Evolutionary conservation across 2,797 vertebrate genomes (phyloP).

Genomic region (Paguma larvata): DNA sequence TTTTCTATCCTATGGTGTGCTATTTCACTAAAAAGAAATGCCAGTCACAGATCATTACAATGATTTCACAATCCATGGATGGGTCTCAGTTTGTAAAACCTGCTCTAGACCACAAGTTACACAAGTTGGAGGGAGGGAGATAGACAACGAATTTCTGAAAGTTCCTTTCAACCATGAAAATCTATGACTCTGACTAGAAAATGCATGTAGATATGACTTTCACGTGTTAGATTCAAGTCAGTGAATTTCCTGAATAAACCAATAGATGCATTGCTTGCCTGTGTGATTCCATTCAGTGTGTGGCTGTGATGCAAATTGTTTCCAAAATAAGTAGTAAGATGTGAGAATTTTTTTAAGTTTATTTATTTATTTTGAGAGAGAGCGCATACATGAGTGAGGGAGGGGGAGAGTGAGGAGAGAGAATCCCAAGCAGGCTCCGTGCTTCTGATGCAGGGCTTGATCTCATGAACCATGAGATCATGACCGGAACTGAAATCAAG

Average conservation of each 20-base stretch:
- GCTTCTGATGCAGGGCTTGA: too few species aligned
- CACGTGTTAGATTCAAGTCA: neutral
- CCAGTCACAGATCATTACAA: neutral
- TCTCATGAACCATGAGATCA: too few species aligned
- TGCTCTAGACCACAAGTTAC: neutral
- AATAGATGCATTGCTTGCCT: neutral
- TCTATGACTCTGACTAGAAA: neutral
- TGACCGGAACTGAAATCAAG: too few species aligned
- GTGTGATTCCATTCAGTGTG: neutral
- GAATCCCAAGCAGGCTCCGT: too few species aligned
- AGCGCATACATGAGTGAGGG: too few species aligned
- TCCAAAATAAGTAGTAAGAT: neutral
- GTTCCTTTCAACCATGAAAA: neutral
- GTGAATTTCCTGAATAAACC: neutral
- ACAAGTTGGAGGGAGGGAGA: neutral
- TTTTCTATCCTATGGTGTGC: neutral
- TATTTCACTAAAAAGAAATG: neutral
- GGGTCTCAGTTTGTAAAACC: neutral
- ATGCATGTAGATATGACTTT: neutral
- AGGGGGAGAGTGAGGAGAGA: too few species aligned
- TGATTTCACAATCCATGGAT: neutral
- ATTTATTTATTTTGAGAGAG: neutral
- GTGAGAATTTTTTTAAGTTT: neutral
- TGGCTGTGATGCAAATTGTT: neutral
- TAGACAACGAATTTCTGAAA: neutral